These are phyloP conservation scores for Dynastes grantii DNA, from an alignment of 2,888 invertebrate species.

Conservation along the genomic window DNA sequence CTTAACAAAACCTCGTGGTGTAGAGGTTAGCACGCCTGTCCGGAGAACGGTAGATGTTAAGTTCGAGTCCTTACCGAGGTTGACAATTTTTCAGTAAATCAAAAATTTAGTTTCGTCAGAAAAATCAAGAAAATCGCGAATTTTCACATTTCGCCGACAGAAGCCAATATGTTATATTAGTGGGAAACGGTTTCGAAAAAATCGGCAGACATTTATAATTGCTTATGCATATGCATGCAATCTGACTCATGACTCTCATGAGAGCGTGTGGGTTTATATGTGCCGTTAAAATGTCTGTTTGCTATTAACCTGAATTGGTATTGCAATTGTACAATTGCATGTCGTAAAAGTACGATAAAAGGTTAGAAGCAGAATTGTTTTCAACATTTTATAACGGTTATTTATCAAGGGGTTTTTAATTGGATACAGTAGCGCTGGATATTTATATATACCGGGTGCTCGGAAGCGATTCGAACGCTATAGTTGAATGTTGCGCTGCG, in stretches of 20 bases:
- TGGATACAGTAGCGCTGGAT: too few species aligned
- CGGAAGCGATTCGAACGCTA: too few species aligned
- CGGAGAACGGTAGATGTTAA: too few species aligned
- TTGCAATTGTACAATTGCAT: constrained; percentile 20
- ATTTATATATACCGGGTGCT: background rate
- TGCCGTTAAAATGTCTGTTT: constrained; percentile 17
- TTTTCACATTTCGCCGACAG: too few species aligned
- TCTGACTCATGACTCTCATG: background rate
- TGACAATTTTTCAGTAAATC: too few species aligned
- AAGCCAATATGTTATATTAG: too few species aligned
- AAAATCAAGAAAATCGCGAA: too few species aligned
- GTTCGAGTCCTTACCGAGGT: too few species aligned
- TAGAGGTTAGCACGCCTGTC: too few species aligned
- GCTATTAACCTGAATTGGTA: constrained; percentile 40
- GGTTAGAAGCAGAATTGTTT: constrained; percentile 27
- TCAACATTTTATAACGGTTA: constrained; percentile 16
- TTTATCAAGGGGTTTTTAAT: background rate
- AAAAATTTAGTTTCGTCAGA: too few species aligned
- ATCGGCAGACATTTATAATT: background rate
- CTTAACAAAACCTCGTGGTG: too few species aligned
- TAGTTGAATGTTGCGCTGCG: too few species aligned
- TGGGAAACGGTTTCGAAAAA: background rate
- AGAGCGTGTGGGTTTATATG: constrained; percentile 18
- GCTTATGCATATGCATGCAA: background rate
- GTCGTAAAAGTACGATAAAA: constrained; percentile 26